Percentiles rank a stretch among this genome's conserved stretches.
Evolutionary conservation across 1,140 invertebrate species (phyloP).

Genomic region (Steinernema feltiae): DNA sequence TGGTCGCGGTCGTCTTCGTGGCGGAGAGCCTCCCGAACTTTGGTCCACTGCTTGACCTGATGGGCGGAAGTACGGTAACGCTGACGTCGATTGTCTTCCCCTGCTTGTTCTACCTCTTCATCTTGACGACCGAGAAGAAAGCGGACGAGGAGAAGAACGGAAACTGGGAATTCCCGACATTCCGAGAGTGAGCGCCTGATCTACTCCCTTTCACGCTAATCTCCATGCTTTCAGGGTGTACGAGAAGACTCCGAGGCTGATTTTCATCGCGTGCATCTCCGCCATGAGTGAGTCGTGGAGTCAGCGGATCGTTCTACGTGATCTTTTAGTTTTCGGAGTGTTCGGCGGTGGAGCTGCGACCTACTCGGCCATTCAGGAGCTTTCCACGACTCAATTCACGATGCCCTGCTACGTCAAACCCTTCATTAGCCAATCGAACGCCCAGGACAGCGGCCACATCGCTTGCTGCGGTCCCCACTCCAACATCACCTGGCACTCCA

Average conservation of each 20-base stretch:
- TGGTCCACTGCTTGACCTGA: constrained; percentile 78
- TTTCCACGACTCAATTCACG: constrained; percentile 46
- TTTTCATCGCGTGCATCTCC: neutral
- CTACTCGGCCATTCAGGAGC: constrained; percentile 48
- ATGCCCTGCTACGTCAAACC: constrained; percentile 50
- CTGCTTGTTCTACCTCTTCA: constrained; percentile 49
- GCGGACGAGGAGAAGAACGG: constrained; percentile 12
- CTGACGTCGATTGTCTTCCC: constrained; percentile 59
- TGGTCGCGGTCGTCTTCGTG: constrained; percentile 70
- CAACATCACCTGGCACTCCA: constrained; percentile 3
- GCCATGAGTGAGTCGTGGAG: neutral
- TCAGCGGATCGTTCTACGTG: neutral
- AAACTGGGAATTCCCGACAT: constrained; percentile 10
- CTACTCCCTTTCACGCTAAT: neutral
- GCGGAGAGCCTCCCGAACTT: constrained; percentile 78
- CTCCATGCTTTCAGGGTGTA: neutral
- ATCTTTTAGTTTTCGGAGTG: constrained; percentile 42
- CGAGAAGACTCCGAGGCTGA: neutral
- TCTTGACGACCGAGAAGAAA: constrained; percentile 37
- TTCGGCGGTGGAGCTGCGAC: constrained; percentile 52
- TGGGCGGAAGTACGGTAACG: constrained; percentile 74
- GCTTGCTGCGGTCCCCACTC: neutral
- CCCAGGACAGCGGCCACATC: neutral
- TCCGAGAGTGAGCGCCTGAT: constrained; percentile 22
- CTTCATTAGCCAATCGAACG: constrained; percentile 28